Evolutionary conservation across 2,888 invertebrate genomes (phyloP).

Genomic region (Zele albiditarsus): DNA sequence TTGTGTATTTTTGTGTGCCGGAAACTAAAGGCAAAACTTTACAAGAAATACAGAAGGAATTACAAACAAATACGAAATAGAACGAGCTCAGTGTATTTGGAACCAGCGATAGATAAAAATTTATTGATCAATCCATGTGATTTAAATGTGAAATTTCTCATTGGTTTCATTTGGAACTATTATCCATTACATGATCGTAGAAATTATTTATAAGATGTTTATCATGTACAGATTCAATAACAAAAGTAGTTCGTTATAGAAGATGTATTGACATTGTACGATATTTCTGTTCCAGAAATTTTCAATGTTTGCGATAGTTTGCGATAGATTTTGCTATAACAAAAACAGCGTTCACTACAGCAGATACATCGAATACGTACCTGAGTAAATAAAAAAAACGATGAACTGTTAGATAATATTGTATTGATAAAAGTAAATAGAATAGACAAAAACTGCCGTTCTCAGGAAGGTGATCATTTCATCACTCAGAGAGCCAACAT

Average conservation of each 20-base stretch:
- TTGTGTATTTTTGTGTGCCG: slow-evolving; percentile 49
- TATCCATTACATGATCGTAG: no score
- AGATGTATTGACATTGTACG: slow-evolving; percentile 91
- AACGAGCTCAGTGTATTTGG: neutral
- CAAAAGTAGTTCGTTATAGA: slow-evolving; percentile 76
- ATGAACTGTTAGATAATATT: no score
- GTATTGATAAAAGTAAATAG: no score
- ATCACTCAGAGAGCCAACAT: slow-evolving; percentile 98
- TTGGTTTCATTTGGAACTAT: no score
- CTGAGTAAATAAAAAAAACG: slow-evolving; percentile 36
- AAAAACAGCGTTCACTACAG: slow-evolving; percentile 87
- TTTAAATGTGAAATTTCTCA: no score
- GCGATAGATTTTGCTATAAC: slow-evolving; percentile 94
- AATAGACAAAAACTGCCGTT: slow-evolving; percentile 75
- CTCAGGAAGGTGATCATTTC: slow-evolving; percentile 99
- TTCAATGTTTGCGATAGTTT: slow-evolving; percentile 73
- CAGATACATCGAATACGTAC: no score
- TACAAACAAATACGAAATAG: slow-evolving; percentile 5
- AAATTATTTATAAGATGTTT: neutral
- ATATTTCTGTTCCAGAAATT: slow-evolving; percentile 29
- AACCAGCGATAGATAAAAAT: no score
- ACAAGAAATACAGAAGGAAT: slow-evolving; percentile 52
- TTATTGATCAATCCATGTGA: no score
- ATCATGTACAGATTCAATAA: slow-evolving; percentile 6
- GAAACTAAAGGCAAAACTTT: slow-evolving; percentile 55